A percentile compares a stretch with the other conserved stretches of the same genome.
phyloP scores from a whole-genome alignment of 2,113 vertebrate genomes.

The Excalfactoria chinensis region DNA sequence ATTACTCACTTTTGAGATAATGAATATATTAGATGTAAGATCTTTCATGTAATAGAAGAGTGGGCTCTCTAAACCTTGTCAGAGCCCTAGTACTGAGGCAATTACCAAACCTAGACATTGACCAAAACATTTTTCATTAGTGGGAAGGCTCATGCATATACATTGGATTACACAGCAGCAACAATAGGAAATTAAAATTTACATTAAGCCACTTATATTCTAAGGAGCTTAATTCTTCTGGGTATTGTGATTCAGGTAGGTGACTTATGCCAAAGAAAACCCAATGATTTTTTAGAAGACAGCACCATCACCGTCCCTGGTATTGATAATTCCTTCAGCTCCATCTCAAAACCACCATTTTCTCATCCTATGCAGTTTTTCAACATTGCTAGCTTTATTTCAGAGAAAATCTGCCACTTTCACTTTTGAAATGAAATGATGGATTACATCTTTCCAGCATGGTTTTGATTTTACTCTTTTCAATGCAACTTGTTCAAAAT shows the following conservation, averaged over 20 bases:
- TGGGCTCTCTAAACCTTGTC: background rate
- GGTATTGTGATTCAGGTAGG: background rate
- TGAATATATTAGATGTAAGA: background rate
- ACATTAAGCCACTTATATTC: background rate
- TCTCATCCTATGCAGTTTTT: background rate
- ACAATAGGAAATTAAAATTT: background rate
- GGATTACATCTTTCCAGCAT: background rate
- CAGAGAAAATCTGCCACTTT: background rate
- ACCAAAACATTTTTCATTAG: background rate
- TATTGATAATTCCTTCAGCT: background rate
- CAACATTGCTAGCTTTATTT: background rate
- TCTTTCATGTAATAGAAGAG: background rate
- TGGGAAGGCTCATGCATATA: background rate
- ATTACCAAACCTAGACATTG: background rate
- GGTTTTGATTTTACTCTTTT: background rate
- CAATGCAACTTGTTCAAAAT: background rate
- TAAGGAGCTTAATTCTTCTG: background rate
- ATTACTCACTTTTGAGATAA: background rate
- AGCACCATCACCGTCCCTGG: background rate
- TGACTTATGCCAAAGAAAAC: rapidly evolving
- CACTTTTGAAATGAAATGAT: background rate
- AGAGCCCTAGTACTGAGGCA: background rate
- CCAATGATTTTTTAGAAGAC: background rate
- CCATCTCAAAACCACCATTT: background rate
- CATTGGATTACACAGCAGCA: background rate